Base-by-base conservation (phyloP, 2,113 vertebrate genomes). In the Acanthochromis polyacanthus region DNA sequence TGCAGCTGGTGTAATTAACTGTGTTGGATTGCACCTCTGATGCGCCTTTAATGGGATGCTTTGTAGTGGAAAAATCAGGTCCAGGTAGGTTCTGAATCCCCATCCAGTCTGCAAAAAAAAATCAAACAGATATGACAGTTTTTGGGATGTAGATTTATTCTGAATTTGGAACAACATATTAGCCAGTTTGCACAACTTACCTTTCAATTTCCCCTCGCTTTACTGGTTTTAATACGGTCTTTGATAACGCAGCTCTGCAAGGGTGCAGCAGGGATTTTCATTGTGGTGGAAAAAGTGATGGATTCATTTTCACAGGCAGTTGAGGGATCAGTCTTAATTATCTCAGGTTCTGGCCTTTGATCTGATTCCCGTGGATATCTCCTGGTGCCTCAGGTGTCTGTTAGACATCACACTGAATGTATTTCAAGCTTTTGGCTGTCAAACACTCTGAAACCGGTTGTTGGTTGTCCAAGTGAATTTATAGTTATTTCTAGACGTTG, bases 311-410 rank as follows among this genome's bases (percentile, higher is more conserved):
- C 81, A 69, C 71, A 80, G 67, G 70, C 73, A 71, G 80, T 67
- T 69, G 71, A 78, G 60, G 84, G 83, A 91, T 93, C 83, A 64
- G 51, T 77, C 75, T 89, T 89, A 90, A 93, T 93, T 92, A 90
- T 88, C 77, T 80, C 77, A 85, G 90, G 84, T 85, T 79, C 64
- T 90, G 88, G 74, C 86, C 89, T 91, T 90, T 90, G 88, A 90
- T 92, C 88, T 50, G 77, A 72, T 71, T 79, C 67, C 81, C 67
- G 67, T 65, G 71, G 46, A 62, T 43, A 74, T 88, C 84, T 92
- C 78, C 67, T 10, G 40, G 14, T 70, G 79, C 74, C 87, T 83
- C 71, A 1, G 38, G 70, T 63, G 83, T 83, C 70, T 88, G 32
- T 84, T 87, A 82, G 61, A 86, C 43, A 85, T 83, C 77, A 86